These are phyloP conservation scores for Meriones unguiculatus DNA, from an alignment of 2,113 vertebrate genomes.

Conservation along the genomic window DNA sequence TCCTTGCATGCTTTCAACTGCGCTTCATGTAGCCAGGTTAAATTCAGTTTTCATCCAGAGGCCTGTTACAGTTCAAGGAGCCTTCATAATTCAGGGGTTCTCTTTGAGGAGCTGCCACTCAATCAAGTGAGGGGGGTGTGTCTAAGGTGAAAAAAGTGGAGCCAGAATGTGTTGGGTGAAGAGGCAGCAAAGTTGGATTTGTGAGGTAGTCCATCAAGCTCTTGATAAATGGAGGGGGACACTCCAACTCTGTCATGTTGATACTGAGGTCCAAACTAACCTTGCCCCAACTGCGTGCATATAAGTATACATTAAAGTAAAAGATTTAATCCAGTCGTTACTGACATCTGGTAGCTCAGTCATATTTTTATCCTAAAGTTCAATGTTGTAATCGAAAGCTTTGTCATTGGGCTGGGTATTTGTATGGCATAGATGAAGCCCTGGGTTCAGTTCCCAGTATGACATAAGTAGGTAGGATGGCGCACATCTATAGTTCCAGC, in stretches of 20 bases:
- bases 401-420: neutral
- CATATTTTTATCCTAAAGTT: constrained; percentile 19
- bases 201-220: neutral
- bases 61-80: neutral
- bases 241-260: neutral
- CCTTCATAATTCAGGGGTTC: neutral
- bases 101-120: neutral
- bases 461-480: neutral
- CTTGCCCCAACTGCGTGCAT: neutral
- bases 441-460: neutral
- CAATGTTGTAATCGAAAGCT: neutral
- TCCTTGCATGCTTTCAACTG: constrained; percentile 20
- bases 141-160: neutral
- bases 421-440: neutral
- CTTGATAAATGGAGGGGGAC: neutral
- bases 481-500: neutral
- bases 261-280: neutral
- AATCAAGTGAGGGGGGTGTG: neutral
- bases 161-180: neutral
- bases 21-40: neutral
- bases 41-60: constrained; percentile 12
- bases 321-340: neutral
- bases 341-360: neutral
- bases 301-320: neutral
- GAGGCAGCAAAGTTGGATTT: neutral